Base-by-base conservation (phyloP, 2,113 vertebrate species). In the Lepidothrix coronata region DNA sequence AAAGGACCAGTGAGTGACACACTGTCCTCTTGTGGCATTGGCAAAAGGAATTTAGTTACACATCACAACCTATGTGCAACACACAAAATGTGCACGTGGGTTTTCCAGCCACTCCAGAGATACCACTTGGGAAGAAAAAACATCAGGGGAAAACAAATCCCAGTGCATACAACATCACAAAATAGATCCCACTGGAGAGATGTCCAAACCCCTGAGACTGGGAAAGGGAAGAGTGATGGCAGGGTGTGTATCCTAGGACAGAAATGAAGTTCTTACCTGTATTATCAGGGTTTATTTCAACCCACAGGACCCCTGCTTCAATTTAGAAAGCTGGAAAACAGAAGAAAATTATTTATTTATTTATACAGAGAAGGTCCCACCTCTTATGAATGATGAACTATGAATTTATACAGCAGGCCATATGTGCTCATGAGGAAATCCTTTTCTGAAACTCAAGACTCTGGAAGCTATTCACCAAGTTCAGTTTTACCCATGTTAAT, bases 31-130 rank as follows among this genome's bases (percentile, higher is more conserved):
- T 44, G 57, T 19, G 66, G 27, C 49, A 44, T 0, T 57, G 61
- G 16, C 30, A 70, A 41, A 71, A 41, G 51, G 55, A 43, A 51
- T 52, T 68, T 12, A 48, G 43, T 67, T 25, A 44, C 16, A 12
- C 52, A 27, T 61, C 33, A 31, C 51, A 71, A 19, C 67, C 46
- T 28, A 4, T 0, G 9, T 31, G 12, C 30, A 52, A 5, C 20
- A 23, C 4, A 37, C 19, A 35, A 37, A 78, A 31, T 0, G 0
- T 12, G 2, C 6, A 14, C 35, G 27, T 41, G 57, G 43, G 44
- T 55, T 63, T 89, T 89, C n/a, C 58, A 75, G 62, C 31, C 52
- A n/a, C 57, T 43, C 46, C 62, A 78, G 72, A 41, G 44, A 52
- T 30, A 61, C 16, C 13, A 30, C 51, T 6, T 27, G 57, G 63